Percentiles rank a stretch among this genome's conserved stretches.
Evolutionary conservation across 2,888 invertebrate genomes (phyloP).

Genomic region (Neoaliturus tenellus): DNA sequence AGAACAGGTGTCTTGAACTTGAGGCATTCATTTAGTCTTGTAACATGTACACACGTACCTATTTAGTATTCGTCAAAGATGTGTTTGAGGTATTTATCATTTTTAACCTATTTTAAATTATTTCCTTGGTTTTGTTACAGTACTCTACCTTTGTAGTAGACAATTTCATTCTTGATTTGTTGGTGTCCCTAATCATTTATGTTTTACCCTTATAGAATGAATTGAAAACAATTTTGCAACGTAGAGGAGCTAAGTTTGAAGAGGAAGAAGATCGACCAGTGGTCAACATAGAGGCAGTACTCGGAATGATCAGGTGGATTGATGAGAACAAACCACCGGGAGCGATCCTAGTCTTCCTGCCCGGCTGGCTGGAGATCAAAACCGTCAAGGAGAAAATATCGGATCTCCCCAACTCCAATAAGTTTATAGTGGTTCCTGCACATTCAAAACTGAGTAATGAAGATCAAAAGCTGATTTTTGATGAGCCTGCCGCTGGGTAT

Average conservation of each 20-base stretch:
- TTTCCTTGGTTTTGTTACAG: too few relatives aligned
- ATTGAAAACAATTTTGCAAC: background rate
- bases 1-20: too few relatives aligned
- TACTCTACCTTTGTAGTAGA: too few relatives aligned
- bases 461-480: conserved; percentile 44
- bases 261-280: background rate
- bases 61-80: too few relatives aligned
- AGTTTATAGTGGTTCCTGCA: conserved; percentile 33
- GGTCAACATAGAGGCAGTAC: conserved; percentile 72
- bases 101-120: too few relatives aligned
- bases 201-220: conserved; percentile 36
- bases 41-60: too few relatives aligned
- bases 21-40: too few relatives aligned
- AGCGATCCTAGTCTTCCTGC: conserved; percentile 84
- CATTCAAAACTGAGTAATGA: conserved; percentile 42
- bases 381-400: conserved; percentile 72
- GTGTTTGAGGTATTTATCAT: too few relatives aligned
- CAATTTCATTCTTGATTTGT: too few relatives aligned
- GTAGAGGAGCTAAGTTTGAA: background rate
- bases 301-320: conserved; percentile 77
- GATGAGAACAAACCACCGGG: conserved; percentile 77
- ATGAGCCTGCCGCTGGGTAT: background rate
- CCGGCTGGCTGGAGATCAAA: conserved; percentile 85
- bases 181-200: too few relatives aligned
- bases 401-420: conserved; percentile 36